Conservation (phyloP, 1,140 invertebrate species). For the Arion vulgaris region DNA sequence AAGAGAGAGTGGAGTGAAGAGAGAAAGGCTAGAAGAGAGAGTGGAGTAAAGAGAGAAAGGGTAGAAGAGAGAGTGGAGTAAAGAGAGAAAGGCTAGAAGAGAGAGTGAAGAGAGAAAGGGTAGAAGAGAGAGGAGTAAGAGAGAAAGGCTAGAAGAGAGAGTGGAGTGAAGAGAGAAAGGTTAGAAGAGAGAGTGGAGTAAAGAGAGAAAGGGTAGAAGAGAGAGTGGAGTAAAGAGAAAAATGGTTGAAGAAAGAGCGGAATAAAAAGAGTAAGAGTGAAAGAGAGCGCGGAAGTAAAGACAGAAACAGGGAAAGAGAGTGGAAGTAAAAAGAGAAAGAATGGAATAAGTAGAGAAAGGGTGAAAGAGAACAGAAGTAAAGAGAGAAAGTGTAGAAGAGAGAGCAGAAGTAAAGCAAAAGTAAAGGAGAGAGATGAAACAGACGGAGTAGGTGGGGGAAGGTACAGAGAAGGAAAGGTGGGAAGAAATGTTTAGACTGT, state of each 20-base stretch:
- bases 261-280: too few species aligned
- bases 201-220: too few species aligned
- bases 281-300: too few species aligned
- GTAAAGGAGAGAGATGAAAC: background rate
- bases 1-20: background rate
- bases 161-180: too few species aligned
- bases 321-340: background rate
- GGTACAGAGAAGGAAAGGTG: too few species aligned
- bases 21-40: background rate
- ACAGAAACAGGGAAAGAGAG: background rate
- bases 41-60: background rate
- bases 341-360: background rate
- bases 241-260: too few species aligned
- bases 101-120: background rate
- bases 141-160: too few species aligned
- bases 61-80: background rate
- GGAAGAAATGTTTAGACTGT: too few species aligned
- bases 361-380: background rate
- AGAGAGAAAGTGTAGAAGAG: background rate
- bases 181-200: too few species aligned
- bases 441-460: too few species aligned
- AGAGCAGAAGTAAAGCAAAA: background rate
- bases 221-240: too few species aligned
- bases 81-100: background rate
- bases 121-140: too few species aligned